Conservation (phyloP, 2,888 invertebrate genomes). For the Lithophane ornitopus region DNA sequence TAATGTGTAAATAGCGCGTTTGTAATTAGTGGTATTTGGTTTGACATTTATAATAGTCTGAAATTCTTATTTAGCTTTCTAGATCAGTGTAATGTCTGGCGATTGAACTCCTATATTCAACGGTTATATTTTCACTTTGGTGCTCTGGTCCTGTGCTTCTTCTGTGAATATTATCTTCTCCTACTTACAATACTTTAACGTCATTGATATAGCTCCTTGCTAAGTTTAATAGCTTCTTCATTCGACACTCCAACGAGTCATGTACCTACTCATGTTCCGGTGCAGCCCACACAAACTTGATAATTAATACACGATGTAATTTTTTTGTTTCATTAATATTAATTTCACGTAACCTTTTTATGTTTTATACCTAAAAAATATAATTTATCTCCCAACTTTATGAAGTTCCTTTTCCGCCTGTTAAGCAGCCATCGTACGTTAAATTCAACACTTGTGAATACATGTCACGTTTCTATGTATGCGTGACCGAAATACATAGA, state of each 20-base stretch:
- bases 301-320: background rate
- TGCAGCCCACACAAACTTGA: background rate
- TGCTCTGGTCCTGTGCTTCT: background rate
- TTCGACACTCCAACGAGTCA: background rate
- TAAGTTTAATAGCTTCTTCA: background rate
- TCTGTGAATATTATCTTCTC: background rate
- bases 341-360: constrained; percentile 35
- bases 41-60: constrained; percentile 7
- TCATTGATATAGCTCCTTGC: background rate
- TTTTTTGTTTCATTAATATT: constrained; percentile 27
- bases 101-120: background rate
- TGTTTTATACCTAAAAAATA: constrained; percentile 20
- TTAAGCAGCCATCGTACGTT: constrained; percentile 12
- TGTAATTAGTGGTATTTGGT: constrained; percentile 17
- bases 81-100: background rate
- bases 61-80: constrained; percentile 1
- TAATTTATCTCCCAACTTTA: constrained; percentile 36
- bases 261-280: background rate
- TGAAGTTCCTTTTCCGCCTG: constrained; percentile 18
- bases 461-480: constrained; percentile 39
- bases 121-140: background rate
- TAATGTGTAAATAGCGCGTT: constrained; percentile 36
- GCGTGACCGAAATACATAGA: constrained; percentile 34
- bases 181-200: background rate
- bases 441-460: constrained; percentile 23